Conservation (phyloP, 2,888 invertebrate species). For the Acronicta aceris region DNA sequence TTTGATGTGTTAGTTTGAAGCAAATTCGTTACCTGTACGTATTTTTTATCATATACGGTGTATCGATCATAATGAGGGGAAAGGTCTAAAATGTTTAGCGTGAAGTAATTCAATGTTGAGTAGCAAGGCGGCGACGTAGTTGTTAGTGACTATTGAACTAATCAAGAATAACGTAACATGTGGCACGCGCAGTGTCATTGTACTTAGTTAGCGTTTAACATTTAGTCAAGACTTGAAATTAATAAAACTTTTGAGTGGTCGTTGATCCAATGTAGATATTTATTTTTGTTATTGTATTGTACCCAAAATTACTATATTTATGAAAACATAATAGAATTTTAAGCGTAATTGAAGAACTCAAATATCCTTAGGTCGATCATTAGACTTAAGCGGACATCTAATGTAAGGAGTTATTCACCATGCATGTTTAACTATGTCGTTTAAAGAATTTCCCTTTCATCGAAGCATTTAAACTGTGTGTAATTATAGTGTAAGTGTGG, state of each 20-base stretch:
- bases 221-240: constrained; percentile 84
- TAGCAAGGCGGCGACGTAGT: constrained; percentile 60
- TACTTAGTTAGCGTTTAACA: constrained; percentile 86
- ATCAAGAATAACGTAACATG: constrained; percentile 39
- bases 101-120: constrained; percentile 48
- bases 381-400: constrained; percentile 56
- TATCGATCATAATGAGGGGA: constrained; percentile 60
- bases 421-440: constrained; percentile 62
- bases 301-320: constrained; percentile 85
- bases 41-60: constrained; percentile 62
- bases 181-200: constrained; percentile 76
- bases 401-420: constrained; percentile 54
- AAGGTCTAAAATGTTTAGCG: constrained; percentile 68
- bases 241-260: constrained; percentile 82
- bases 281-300: constrained; percentile 89
- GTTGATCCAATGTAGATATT: constrained; percentile 88
- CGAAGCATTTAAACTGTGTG: constrained; percentile 82
- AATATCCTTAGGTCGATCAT: constrained; percentile 53
- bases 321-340: constrained; percentile 74
- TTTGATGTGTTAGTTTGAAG: constrained; percentile 74
- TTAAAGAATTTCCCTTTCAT: constrained; percentile 69
- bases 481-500: constrained; percentile 72
- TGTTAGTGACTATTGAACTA: constrained; percentile 53
- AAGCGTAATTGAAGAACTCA: constrained; percentile 66
- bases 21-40: constrained; percentile 74